Evolutionary conservation across 2,888 invertebrate genomes (phyloP), one percentile per base, ranked within the genome.

Genomic region (Rhagonycha lutea): DNA sequence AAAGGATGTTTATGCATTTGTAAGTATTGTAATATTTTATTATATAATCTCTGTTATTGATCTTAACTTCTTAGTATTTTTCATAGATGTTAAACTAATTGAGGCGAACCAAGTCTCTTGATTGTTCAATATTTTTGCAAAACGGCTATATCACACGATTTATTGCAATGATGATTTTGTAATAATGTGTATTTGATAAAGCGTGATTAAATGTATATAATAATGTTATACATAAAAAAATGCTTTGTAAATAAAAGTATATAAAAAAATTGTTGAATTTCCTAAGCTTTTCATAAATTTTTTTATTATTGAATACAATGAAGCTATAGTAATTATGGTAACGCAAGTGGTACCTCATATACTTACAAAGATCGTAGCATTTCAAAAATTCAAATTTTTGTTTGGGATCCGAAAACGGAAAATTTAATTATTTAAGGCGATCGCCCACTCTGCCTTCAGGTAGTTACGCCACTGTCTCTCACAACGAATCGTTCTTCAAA

Each of bases 181-280:
- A 81, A 82, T 80, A 81, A 82, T 72, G 73, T 82, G 83, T 83
- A 83, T 83, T 84, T 84, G 82, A 83, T 83, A 82, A 83, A 80
- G 81, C 81, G 83, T 83, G 82, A 81, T 82, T 84, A 78, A 81
- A 78, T 84, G 84, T 84, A 84, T 82, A 84, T 84, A 84, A 84
- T 84, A 83, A 83, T 83, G 83, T 84, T 84, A 83, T 82, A 83
- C 80, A 81, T 47, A 47, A 80, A 80, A 73, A 72, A 81, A 78
- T 83, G 80, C 80, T 84, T 84, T 84, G 83, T 83, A 83, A 83
- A 84, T 83, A 83, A 83, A 81, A 65, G 68, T 74, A 74, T 74
- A 68, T 28, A 70, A 61, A 70, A 24, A 26, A 65, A 18, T 24
- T 47, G 12, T 74, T 74, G 70, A 24, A 63, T 69, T 63, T 69